phyloP scores from a whole-genome alignment of 2,113 vertebrate genomes.

The Cryptomyrus ogoouensis region DNA sequence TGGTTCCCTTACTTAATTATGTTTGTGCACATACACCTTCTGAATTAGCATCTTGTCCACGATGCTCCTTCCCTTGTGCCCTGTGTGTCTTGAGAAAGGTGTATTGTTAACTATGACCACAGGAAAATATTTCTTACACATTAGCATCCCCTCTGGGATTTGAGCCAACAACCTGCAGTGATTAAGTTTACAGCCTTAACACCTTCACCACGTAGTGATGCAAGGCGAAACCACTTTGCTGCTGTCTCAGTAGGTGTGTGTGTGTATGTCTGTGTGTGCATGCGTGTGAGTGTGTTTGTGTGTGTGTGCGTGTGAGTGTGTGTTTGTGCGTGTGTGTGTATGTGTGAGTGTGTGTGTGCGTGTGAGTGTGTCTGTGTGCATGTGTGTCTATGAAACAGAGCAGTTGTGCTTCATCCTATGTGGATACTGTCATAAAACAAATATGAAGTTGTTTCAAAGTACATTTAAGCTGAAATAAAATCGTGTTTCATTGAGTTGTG shows the following conservation, averaged over 20 bases:
- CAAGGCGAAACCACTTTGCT: background rate
- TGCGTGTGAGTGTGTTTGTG: background rate
- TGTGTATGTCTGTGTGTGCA: background rate
- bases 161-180: background rate
- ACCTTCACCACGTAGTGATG: background rate
- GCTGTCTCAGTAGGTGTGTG: conserved; percentile 7
- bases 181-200: background rate
- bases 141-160: background rate
- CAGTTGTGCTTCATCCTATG: background rate
- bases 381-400: background rate
- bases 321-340: background rate
- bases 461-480: background rate
- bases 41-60: background rate
- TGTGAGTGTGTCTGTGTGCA: background rate
- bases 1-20: background rate
- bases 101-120: background rate
- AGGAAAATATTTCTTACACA: background rate
- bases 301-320: background rate
- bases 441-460: background rate
- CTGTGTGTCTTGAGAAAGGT: background rate
- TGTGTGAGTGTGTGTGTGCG: background rate
- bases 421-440: background rate
- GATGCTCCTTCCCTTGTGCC: background rate
- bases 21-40: background rate
- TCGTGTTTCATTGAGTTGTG: background rate